phyloP scores from a whole-genome alignment of 2,888 invertebrate genomes.

The Apocheima hispidaria region DNA sequence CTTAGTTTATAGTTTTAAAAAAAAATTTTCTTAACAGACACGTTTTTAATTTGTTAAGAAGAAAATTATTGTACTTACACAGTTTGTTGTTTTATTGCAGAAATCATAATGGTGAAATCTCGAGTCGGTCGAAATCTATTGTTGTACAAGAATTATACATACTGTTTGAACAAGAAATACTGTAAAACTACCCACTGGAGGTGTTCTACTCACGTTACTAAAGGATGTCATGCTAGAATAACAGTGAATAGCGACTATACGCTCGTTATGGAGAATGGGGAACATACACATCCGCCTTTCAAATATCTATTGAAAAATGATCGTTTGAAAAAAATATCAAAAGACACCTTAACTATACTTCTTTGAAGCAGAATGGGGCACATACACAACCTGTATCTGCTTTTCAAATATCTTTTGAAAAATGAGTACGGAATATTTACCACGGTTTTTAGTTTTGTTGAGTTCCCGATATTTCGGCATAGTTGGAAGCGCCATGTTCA shows the following conservation, averaged over 20 bases:
- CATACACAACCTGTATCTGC: not conserved
- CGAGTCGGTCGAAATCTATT: not conserved
- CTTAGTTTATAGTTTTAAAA: no score
- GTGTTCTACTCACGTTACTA: slow-evolving; percentile 13
- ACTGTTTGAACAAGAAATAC: slow-evolving; percentile 3
- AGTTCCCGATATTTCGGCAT: no score
- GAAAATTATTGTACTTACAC: not conserved
- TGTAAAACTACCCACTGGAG: not conserved
- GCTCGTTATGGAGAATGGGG: not conserved
- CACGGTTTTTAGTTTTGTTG: no score
- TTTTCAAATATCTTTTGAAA: no score
- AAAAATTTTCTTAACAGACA: no score
- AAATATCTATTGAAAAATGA: not conserved
- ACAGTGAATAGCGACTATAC: not conserved
- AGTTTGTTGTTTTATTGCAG: not conserved
- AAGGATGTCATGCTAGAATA: not conserved
- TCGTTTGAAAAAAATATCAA: not conserved
- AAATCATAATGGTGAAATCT: not conserved
- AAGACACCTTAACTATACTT: not conserved
- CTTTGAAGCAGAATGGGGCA: no score
- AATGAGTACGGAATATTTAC: no score
- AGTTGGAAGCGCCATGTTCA: no score
- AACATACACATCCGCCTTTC: not conserved
- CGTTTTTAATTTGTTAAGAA: no score
- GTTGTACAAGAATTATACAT: slow-evolving; percentile 1